These are phyloP conservation scores for Mylabris sibirica DNA, from an alignment of 2,888 invertebrate genomes.

Conservation along the genomic window DNA sequence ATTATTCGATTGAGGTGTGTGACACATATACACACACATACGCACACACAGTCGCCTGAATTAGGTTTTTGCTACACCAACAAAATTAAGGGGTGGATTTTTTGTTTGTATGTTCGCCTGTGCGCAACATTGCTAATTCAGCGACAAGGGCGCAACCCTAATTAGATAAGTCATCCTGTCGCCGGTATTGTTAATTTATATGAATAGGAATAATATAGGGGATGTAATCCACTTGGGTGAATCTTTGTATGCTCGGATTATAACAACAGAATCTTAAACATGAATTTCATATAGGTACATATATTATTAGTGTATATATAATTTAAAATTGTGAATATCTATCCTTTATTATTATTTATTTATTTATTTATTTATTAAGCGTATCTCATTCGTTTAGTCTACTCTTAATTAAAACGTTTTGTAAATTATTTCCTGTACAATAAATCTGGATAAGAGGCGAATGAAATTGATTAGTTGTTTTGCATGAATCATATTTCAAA, in stretches of 20 bases:
- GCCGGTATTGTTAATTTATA: neutral
- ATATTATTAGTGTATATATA: no score
- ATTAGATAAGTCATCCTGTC: constrained; percentile 17
- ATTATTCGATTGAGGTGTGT: no score
- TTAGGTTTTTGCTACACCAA: neutral
- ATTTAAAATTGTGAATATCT: no score
- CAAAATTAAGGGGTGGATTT: neutral
- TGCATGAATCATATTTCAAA: no score
- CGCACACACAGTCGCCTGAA: no score
- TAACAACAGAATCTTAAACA: neutral
- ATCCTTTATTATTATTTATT: constrained; percentile 20
- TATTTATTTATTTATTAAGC: no score
- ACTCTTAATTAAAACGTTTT: no score
- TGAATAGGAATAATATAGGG: neutral
- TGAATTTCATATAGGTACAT: neutral
- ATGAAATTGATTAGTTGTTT: no score
- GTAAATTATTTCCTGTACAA: no score
- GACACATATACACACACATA: no score
- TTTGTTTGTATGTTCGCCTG: neutral
- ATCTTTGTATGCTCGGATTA: neutral
- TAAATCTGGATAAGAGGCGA: no score
- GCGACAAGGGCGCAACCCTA: constrained; percentile 12
- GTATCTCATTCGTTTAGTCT: no score
- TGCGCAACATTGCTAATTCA: constrained; percentile 12
- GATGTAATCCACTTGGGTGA: neutral